Evolutionary conservation across 2,888 invertebrate genomes (phyloP).

Genomic region (Limenitis arthemis): DNA sequence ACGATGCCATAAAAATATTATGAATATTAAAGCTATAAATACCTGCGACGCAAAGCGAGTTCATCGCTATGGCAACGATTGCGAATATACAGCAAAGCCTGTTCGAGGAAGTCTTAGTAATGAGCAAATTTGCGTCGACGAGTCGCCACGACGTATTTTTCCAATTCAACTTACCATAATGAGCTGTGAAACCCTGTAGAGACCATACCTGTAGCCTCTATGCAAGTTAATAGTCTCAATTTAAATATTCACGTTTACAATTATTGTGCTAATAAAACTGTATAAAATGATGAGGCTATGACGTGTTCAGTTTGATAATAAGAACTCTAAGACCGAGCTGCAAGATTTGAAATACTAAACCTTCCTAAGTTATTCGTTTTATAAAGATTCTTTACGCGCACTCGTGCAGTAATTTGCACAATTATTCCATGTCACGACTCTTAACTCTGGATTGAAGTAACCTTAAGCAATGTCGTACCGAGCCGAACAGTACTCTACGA

Average conservation of each 20-base stretch:
- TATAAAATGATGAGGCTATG: not conserved
- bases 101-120: conserved; percentile 49
- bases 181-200: conserved; percentile 51
- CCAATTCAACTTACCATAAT: conserved; percentile 45
- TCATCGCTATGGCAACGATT: conserved; percentile 37
- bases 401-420: not conserved
- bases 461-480: not conserved
- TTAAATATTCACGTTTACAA: conserved; percentile 39
- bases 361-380: not conserved
- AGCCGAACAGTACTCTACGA: not conserved
- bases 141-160: conserved; percentile 29
- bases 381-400: not conserved
- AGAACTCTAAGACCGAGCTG: not conserved
- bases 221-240: conserved; percentile 59
- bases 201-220: conserved; percentile 47
- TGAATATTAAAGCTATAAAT: conserved; percentile 19
- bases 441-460: not conserved
- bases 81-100: conserved; percentile 41
- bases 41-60: conserved; percentile 28
- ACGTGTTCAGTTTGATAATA: not conserved
- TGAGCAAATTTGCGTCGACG: conserved; percentile 47
- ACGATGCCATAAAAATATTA: conserved; percentile 10
- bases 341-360: not conserved
- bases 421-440: not conserved
- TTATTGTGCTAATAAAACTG: not conserved